Evolutionary conservation across 2,888 invertebrate species (phyloP), one percentile per base, ranked within the genome.

Genomic region (Caprella mutica): DNA sequence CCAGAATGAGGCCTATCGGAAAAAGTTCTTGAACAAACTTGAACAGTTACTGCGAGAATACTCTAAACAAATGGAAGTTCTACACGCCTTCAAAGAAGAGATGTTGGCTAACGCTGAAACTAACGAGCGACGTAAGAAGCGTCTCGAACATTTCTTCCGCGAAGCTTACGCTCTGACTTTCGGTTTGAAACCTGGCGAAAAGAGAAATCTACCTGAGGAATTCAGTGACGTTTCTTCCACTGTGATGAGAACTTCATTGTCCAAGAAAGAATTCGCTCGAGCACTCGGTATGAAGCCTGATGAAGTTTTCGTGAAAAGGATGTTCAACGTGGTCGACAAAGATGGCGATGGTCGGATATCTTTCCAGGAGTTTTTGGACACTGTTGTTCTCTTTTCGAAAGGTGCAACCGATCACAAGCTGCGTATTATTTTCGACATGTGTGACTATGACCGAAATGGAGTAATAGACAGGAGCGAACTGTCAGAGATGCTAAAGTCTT

Each of bases 251-350:
- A 93, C 92, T 0, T 90, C 90, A 0, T 72, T 93, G 58, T 90
- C 91, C 0, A 89, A 88, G 70, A 80, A 85, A 50, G 94, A 96
- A 73, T 93, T 96, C 69, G 94, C 94, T 0, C 88, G 87, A 53
- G 94, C 94, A 0, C 76, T 96, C 4, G 96, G 94, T 38, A 96
- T 96, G 96, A 86, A 86, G 71, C 78, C 88, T 0, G 89, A 92
- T 69, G 93, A 92, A 23, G 85, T 94, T 54, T 96, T 96, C 71
- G 93, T 96, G 0, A 84, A 88, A 69, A 89, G 92, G 74, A 94
- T 96, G 94, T 96, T 96, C 71, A 92, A 93, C 68, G 92, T 93
- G 68, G 92, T 93, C 0, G 93, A 94, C 72, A 92, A 91, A 71
- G 91, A 92, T 70, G 81, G 88, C 59, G 91, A 92, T 72, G 92